Percentiles rank a stretch among this genome's conserved stretches.
These are phyloP conservation scores for Ctena decussata DNA, from an alignment of 2,888 invertebrate species.

Conservation along the genomic window DNA sequence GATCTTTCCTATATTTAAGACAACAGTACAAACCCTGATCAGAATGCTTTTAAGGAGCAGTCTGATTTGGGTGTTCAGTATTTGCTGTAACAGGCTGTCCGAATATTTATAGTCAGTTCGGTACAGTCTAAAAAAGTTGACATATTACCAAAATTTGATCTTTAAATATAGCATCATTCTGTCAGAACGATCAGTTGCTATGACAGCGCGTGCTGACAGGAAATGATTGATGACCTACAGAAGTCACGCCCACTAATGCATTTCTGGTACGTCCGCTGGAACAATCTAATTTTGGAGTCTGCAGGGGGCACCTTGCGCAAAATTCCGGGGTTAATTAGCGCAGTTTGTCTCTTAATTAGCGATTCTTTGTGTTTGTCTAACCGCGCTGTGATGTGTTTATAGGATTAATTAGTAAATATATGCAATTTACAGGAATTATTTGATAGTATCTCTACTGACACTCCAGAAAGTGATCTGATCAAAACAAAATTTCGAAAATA, in stretches of 20 bases:
- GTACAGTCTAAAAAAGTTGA: too few relatives aligned
- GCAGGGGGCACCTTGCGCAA: constrained; percentile 45
- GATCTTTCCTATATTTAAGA: too few relatives aligned
- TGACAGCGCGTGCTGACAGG: constrained; percentile 30
- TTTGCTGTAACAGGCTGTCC: too few relatives aligned
- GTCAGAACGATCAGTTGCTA: constrained; percentile 37
- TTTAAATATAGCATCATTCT: constrained; percentile 2
- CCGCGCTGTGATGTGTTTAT: not conserved
- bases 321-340: constrained; percentile 44
- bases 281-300: not conserved
- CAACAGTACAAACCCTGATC: too few relatives aligned
- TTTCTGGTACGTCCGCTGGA: not conserved
- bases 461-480: too few relatives aligned
- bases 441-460: not conserved
- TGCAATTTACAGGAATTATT: constrained; percentile 4
- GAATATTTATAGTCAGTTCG: too few relatives aligned
- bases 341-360: constrained; percentile 37
- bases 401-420: constrained; percentile 4
- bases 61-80: too few relatives aligned
- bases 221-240: constrained; percentile 54
- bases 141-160: not conserved
- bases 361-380: constrained; percentile 15
- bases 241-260: constrained; percentile 59
- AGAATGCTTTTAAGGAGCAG: too few relatives aligned
- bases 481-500: too few relatives aligned